Evolutionary conservation across 1,140 invertebrate genomes (phyloP).

Genomic region (Drosophila arizonae): DNA sequence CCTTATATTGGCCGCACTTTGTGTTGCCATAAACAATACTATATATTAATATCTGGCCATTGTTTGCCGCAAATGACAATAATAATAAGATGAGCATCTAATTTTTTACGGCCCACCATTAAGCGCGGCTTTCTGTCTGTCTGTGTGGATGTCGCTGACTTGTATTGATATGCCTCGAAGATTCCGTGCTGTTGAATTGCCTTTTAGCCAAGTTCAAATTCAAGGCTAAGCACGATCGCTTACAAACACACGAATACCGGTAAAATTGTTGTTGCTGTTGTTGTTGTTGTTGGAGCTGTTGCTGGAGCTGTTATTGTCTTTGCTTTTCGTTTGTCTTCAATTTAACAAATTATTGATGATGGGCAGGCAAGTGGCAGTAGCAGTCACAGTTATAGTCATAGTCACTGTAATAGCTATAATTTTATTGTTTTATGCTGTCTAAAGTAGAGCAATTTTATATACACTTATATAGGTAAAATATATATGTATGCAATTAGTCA

Average conservation of each 20-base stretch:
- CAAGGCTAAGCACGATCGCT: slow-evolving; percentile 69
- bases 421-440: too few species aligned
- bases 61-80: slow-evolving; percentile 4
- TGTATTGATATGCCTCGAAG: slow-evolving; percentile 41
- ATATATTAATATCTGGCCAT: slow-evolving; percentile 37
- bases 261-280: slow-evolving; percentile 25
- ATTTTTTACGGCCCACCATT: slow-evolving; percentile 58
- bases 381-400: slow-evolving; percentile 3
- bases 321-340: slow-evolving; percentile 21
- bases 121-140: slow-evolving; percentile 16
- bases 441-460: too few species aligned
- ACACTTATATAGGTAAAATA: too few species aligned
- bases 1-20: slow-evolving; percentile 45
- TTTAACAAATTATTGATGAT: slow-evolving; percentile 29
- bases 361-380: slow-evolving; percentile 1
- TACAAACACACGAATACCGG: slow-evolving; percentile 45
- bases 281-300: slow-evolving; percentile 34
- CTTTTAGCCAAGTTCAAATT: slow-evolving; percentile 77
- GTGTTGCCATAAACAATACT: slow-evolving; percentile 34
- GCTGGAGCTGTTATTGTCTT: slow-evolving; percentile 27
- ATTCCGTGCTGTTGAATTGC: slow-evolving; percentile 54
- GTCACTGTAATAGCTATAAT: not conserved
- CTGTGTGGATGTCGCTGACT: slow-evolving; percentile 13
- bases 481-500: too few species aligned
- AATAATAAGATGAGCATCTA: slow-evolving; percentile 29